These are phyloP conservation scores for Didymodactylos carnosus DNA, from an alignment of 2,888 invertebrate species.

Conservation along the genomic window DNA sequence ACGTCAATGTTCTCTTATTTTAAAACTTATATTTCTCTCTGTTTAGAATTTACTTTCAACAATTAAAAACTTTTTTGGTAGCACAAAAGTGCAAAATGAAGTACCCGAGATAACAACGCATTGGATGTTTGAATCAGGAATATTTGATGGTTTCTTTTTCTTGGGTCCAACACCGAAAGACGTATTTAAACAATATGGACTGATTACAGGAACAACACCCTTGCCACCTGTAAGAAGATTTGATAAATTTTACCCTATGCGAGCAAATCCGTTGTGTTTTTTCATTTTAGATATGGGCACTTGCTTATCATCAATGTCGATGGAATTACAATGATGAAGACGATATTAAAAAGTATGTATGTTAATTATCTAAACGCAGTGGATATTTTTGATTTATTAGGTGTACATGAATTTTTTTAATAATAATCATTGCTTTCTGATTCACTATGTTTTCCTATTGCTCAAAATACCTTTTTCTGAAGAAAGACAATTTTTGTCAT, in stretches of 20 bases:
- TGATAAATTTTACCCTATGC: not conserved
- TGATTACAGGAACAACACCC: constrained; percentile 65
- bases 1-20: no score
- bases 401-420: no score
- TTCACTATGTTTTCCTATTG: no score
- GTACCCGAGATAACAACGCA: constrained; percentile 43
- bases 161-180: constrained; percentile 69
- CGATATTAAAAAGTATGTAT: constrained; percentile 53
- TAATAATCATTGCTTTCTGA: no score
- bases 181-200: constrained; percentile 64
- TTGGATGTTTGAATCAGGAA: constrained; percentile 91
- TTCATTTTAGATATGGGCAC: constrained; percentile 39
- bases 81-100: constrained; percentile 1
- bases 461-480: no score
- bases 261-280: not conserved
- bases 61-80: not conserved
- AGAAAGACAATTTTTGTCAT: no score
- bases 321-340: constrained; percentile 98
- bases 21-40: no score
- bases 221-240: constrained; percentile 48
- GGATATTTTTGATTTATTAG: no score
- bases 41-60: constrained; percentile 10
- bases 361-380: no score
- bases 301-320: constrained; percentile 85
- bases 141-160: constrained; percentile 75